These are phyloP conservation scores for Ursus arctos DNA, from an alignment of 2,113 vertebrate genomes.

Conservation along the genomic window DNA sequence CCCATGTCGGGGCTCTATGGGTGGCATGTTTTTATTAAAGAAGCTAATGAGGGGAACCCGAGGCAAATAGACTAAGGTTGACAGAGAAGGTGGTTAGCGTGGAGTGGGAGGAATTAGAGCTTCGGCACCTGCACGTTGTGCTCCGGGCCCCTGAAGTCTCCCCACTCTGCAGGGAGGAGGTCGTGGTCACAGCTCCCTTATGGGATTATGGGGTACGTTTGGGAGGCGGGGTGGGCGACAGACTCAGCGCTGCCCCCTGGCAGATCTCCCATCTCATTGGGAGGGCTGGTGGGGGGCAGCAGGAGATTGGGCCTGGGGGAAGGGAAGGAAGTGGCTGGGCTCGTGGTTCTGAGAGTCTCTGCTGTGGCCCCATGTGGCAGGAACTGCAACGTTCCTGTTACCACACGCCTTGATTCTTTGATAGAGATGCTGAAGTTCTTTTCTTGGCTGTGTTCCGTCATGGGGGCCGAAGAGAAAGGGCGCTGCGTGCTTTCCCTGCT, in stretches of 20 bases:
- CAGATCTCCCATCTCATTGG: background rate
- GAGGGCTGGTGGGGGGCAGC: background rate
- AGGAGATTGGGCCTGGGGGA: background rate
- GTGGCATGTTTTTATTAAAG: background rate
- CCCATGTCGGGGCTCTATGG: background rate
- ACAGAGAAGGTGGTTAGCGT: background rate
- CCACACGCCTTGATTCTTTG: conserved; percentile 45
- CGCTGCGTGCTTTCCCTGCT: background rate
- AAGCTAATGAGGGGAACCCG: background rate
- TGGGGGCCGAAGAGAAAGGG: background rate
- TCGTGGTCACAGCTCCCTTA: background rate
- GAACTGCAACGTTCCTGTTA: background rate
- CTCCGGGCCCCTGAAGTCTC: background rate
- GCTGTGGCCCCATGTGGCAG: background rate
- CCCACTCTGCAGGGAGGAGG: background rate
- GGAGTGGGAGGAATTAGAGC: background rate
- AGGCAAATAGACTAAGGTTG: background rate
- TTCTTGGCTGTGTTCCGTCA: background rate
- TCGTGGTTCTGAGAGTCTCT: background rate
- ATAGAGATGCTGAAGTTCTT: conserved; percentile 30
- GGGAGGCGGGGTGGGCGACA: background rate
- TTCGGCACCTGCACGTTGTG: background rate
- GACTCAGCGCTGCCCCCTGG: background rate
- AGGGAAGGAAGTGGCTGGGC: conserved; percentile 33
- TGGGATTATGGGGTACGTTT: background rate